Percentiles rank a stretch among this genome's conserved stretches.
phyloP scores from a whole-genome alignment of 2,888 invertebrate species.

The Escarpia spicata region DNA sequence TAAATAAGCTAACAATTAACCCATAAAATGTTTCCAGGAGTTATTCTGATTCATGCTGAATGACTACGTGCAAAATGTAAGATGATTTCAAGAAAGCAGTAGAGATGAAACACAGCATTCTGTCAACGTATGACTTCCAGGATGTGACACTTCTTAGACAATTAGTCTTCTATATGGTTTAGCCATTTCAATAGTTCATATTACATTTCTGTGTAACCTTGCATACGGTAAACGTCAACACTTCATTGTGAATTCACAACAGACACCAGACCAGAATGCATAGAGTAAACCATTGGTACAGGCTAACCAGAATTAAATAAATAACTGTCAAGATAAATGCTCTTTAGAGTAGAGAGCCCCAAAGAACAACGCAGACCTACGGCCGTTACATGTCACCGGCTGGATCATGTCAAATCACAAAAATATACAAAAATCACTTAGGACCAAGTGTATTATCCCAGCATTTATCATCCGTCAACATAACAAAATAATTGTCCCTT shows the following conservation, averaged over 20 bases:
- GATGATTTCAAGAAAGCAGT: not conserved
- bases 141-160: too few species aligned
- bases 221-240: not conserved
- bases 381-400: not conserved
- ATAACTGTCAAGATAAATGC: not conserved
- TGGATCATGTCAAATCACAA: not conserved
- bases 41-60: not conserved
- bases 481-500: not conserved
- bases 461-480: not conserved
- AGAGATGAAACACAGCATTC: not conserved
- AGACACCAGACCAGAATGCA: not conserved
- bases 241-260: not conserved
- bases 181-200: too few species aligned
- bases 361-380: not conserved
- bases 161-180: not conserved
- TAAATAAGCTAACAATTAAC: not conserved
- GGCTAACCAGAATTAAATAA: not conserved
- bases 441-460: not conserved
- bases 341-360: conserved; percentile 1
- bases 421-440: conserved; percentile 3
- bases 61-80: not conserved
- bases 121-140: not conserved
- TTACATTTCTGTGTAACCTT: too few species aligned
- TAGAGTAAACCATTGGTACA: not conserved
- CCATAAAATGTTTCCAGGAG: not conserved